Base-by-base conservation (phyloP, 2,113 vertebrate genomes). In the Bubo blakistoni region DNA sequence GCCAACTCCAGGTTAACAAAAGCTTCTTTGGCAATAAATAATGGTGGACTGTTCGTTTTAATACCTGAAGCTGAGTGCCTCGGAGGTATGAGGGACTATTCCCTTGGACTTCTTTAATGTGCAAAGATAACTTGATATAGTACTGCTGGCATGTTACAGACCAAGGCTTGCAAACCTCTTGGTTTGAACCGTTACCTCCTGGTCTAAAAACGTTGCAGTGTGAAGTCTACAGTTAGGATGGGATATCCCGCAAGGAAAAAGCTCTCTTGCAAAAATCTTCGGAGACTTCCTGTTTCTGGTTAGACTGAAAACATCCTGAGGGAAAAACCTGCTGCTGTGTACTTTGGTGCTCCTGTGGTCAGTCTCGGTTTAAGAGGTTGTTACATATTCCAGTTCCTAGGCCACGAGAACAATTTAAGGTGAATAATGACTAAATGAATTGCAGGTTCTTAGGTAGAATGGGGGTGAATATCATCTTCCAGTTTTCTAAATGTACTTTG, bases 301-400 rank as follows among this genome's bases (percentile, higher is more conserved):
- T 95, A 91, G 78, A 94, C 90, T 77, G 59, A 92, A 96, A 96
- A 93, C 89, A 88, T 94, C 94, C 87, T 66, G 87, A 94, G 96
- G 96, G 91, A 59, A 80, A 87, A 91, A 77, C 84, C 91, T 94
- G 66, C 87, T 92, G 70, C 74, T 80, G 24, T 90, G 63, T 90
- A 16, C 85, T 94, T 77, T 88, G 89, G 74, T 97, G 84, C 71
- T 92, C n/a, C 89, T 93, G 96, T 97, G 94, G 95, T 92, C 93
- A 93, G 85, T 88, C 67, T 71, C 5, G 5, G 63, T 80, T 96
- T 85, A 69, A 93, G 86, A 77, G 76, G 49, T 62, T 88, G 83
- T 91, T 95, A 87, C 2, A 0, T 90, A 80, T 91, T 89, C 74
- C 74, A 77, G 32, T 86, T 83, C 61, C 54, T 76, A 72, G 70